These are phyloP conservation scores for Zeus faber DNA, from an alignment of 2,113 vertebrate species.

Conservation along the genomic window DNA sequence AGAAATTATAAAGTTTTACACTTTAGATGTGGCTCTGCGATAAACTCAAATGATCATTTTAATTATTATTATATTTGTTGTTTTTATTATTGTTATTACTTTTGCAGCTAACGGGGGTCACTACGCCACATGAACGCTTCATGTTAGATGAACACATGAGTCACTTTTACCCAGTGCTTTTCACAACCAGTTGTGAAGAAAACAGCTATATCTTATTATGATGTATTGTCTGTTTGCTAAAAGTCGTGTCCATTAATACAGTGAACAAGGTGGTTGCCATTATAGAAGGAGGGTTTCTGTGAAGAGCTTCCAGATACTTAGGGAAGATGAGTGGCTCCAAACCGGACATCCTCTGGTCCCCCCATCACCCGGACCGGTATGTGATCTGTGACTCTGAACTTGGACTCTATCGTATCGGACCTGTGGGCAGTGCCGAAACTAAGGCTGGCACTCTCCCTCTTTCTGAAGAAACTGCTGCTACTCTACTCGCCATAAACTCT, in stretches of 20 bases:
- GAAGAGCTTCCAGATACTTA: conserved; percentile 18
- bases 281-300: conserved; percentile 8
- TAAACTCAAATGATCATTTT: no score
- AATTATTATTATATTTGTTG: neutral
- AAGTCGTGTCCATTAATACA: neutral
- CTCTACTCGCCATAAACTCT: conserved; percentile 91
- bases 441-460: conserved; percentile 87
- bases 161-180: neutral
- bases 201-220: neutral
- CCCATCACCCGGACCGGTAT: conserved; percentile 92
- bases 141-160: neutral
- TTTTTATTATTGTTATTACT: neutral
- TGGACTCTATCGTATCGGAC: conserved; percentile 92
- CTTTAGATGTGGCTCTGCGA: no score
- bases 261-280: conserved; percentile 12
- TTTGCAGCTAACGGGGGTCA: neutral
- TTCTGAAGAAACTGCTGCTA: conserved; percentile 91
- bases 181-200: no score
- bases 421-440: conserved; percentile 81
- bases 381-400: conserved; percentile 96
- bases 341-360: conserved; percentile 96
- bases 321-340: conserved; percentile 92
- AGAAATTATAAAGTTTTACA: neutral
- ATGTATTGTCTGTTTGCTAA: neutral
- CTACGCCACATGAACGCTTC: neutral